phyloP scores from a whole-genome alignment of 2,888 invertebrate species.

The Drosophila kuntzei region DNA sequence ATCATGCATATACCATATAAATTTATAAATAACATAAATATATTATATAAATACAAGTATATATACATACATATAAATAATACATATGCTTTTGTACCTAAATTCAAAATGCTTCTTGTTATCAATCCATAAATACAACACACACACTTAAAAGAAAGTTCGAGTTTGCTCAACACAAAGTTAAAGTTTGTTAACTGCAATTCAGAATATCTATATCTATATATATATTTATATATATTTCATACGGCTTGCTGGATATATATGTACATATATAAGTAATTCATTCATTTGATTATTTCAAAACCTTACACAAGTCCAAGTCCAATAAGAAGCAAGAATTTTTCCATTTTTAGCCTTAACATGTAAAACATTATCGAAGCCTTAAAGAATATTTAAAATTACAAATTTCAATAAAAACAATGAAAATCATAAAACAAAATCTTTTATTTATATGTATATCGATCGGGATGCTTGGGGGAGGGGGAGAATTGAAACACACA shows the following conservation, averaged over 20 bases:
- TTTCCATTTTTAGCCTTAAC: slow-evolving; percentile 79
- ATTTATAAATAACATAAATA: slow-evolving; percentile 47
- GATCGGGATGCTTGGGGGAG: neutral
- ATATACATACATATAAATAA: slow-evolving; percentile 39
- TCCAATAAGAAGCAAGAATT: slow-evolving; percentile 58
- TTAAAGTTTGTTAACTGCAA: slow-evolving; percentile 61
- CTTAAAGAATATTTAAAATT: slow-evolving; percentile 77
- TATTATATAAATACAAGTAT: slow-evolving; percentile 37
- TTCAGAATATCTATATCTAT: slow-evolving; percentile 32
- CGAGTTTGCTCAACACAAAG: slow-evolving; percentile 65
- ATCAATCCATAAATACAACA: slow-evolving; percentile 42
- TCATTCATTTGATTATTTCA: slow-evolving; percentile 49
- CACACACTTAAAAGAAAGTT: slow-evolving; percentile 56
- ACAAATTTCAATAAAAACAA: slow-evolving; percentile 73
- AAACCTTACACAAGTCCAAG: slow-evolving; percentile 48
- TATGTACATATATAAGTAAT: slow-evolving; percentile 27
- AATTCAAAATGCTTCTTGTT: slow-evolving; percentile 69
- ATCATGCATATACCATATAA: slow-evolving; percentile 50
- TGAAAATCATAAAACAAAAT: slow-evolving; percentile 6
- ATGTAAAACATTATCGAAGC: slow-evolving; percentile 75
- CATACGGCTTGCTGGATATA: slow-evolving; percentile 25
- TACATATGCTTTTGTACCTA: slow-evolving; percentile 79
- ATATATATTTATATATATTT: slow-evolving; percentile 23
- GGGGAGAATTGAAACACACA: neutral
- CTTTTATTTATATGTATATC: neutral